A percentile compares a stretch with the other conserved stretches of the same genome.
Conservation (phyloP, 2,113 vertebrate species). For the Meleagris gallopavo region DNA sequence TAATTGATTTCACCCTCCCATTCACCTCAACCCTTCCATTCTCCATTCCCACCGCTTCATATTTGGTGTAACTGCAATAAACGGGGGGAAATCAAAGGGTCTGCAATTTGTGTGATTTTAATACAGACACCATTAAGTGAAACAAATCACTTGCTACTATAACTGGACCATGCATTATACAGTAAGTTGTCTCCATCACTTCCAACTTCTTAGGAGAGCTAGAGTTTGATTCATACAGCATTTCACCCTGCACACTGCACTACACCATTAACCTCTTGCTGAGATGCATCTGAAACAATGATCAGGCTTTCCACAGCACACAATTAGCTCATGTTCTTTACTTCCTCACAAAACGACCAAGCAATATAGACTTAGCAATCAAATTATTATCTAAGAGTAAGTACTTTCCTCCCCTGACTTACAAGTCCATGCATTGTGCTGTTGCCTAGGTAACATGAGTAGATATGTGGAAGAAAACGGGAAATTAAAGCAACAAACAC, state of each 20-base stretch:
- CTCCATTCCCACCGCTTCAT: not conserved
- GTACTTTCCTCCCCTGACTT: not conserved
- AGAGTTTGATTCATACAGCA: not conserved
- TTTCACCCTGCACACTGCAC: conserved; percentile 63
- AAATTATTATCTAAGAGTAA: conserved; percentile 4
- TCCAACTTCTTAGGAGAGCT: conserved; percentile 39
- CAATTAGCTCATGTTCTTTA: conserved; percentile 62
- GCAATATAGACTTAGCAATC: not conserved
- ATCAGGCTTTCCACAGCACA: conserved; percentile 51
- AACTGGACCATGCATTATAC: conserved; percentile 21
- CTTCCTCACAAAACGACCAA: conserved; percentile 14
- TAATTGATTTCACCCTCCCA: conserved; percentile 42
- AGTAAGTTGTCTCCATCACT: not conserved
- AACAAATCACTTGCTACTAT: not conserved
- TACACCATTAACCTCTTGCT: conserved; percentile 48
- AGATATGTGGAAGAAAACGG: not conserved
- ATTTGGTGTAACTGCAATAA: not conserved
- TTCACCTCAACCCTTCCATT: not conserved
- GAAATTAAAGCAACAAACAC: not conserved
- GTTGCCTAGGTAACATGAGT: not conserved
- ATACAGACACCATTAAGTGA: not conserved
- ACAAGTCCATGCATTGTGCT: not conserved
- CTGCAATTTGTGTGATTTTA: not conserved
- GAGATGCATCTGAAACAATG: conserved; percentile 47
- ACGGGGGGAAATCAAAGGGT: not conserved